Evolutionary conservation across 2,113 vertebrate species (phyloP).

Genomic region (Mionectes macconnelli): DNA sequence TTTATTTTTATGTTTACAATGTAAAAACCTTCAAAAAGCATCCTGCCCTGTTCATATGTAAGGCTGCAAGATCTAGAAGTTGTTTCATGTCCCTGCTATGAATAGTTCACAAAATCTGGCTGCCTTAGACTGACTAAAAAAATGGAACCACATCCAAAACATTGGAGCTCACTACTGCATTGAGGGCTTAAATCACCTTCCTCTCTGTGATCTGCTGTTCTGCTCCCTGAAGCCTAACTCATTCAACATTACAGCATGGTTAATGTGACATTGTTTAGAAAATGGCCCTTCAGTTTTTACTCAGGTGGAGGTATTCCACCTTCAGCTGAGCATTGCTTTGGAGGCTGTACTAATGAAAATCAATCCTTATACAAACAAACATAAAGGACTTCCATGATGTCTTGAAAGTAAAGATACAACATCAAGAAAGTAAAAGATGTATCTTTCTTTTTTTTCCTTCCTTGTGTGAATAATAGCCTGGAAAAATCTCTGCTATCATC

Average conservation of each 20-base stretch:
- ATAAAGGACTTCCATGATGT: neutral
- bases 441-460: neutral
- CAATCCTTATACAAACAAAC: neutral
- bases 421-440: neutral
- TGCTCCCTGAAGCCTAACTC: neutral
- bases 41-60: neutral
- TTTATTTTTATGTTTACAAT: neutral
- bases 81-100: neutral
- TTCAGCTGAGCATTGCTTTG: neutral
- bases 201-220: neutral
- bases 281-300: neutral
- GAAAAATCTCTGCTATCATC: neutral
- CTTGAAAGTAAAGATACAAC: neutral
- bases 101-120: neutral
- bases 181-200: neutral
- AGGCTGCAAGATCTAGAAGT: neutral
- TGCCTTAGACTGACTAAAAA: neutral
- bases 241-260: neutral
- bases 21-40: neutral
- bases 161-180: neutral
- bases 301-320: neutral
- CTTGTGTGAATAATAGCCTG: neutral
- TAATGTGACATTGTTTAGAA: neutral
- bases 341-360: neutral
- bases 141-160: neutral